phyloP scores from a whole-genome alignment of 1,140 invertebrate genomes.

The Propsilocerus akamusi region DNA sequence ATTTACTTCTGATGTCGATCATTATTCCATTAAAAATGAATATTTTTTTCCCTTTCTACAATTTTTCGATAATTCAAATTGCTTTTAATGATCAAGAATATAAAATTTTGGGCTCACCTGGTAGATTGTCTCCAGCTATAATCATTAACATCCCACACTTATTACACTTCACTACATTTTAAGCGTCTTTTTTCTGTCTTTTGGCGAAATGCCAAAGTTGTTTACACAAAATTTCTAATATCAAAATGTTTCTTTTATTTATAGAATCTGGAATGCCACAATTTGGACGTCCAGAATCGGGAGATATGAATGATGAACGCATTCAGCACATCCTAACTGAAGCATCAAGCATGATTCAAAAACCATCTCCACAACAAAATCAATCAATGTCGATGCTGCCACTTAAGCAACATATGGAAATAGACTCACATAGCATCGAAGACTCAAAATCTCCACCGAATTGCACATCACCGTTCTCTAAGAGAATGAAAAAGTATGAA shows the following conservation, averaged over 20 bases:
- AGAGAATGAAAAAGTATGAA: slow-evolving; percentile 65
- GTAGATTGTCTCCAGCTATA: background rate
- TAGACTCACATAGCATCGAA: slow-evolving; percentile 47
- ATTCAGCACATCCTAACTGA: slow-evolving; percentile 87
- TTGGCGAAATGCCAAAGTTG: background rate
- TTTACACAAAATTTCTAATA: background rate
- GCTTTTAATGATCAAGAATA: background rate
- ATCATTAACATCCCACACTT: background rate
- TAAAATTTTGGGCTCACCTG: background rate
- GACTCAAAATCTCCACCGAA: slow-evolving; percentile 66
- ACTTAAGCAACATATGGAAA: background rate
- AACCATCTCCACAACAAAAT: slow-evolving; percentile 23
- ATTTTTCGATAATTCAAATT: slow-evolving; percentile 3
- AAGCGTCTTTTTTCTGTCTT: background rate
- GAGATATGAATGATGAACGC: slow-evolving; percentile 78
- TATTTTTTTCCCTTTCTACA: no score
- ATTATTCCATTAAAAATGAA: slow-evolving; percentile 1
- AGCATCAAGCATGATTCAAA: slow-evolving; percentile 51
- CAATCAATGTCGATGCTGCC: slow-evolving; percentile 14
- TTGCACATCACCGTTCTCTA: slow-evolving; percentile 55
- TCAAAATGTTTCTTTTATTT: slow-evolving; percentile 5
- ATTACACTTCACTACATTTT: background rate
- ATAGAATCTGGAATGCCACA: slow-evolving; percentile 41
- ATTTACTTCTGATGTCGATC: slow-evolving; percentile 3
- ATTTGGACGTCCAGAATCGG: slow-evolving; percentile 51